Evolutionary conservation across 64 coral and sea anemone genomes (phyloP).

Genomic region (Hydrozoanthus tunicans): DNA sequence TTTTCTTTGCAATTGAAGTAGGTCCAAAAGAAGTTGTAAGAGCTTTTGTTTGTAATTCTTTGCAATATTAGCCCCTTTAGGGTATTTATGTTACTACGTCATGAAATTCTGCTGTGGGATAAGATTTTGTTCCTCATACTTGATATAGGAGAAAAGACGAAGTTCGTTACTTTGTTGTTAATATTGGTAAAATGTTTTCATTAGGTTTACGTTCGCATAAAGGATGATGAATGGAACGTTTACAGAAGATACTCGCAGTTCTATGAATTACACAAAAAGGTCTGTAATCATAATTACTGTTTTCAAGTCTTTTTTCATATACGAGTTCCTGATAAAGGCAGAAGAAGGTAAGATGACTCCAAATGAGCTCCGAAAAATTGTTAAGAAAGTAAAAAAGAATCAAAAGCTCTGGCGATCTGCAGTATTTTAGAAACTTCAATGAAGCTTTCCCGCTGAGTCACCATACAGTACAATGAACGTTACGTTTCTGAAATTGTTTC

Average conservation of each 20-base stretch:
- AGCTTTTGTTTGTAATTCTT: not conserved
- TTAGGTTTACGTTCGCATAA: constrained; percentile 95
- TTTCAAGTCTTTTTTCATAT: not conserved
- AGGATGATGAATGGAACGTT: constrained; percentile 99
- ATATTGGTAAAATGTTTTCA: constrained; percentile 4
- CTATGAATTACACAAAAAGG: constrained; percentile 90
- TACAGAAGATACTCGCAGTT: constrained; percentile 99
- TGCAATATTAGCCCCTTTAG: no score
- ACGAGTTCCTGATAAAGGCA: not conserved
- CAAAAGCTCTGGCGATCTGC: no score
- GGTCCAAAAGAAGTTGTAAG: not conserved
- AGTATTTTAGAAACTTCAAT: no score
- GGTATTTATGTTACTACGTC: no score
- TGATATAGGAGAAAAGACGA: not conserved
- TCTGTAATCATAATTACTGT: constrained; percentile 8
- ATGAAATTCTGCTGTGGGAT: no score
- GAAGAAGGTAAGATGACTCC: not conserved
- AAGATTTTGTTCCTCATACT: no score
- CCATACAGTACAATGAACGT: no score
- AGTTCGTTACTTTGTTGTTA: not conserved
- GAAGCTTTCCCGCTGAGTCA: no score
- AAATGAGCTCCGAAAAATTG: no score
- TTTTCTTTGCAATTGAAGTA: not conserved
- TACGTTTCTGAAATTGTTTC: not conserved
- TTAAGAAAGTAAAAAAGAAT: no score